A percentile compares a stretch with the other conserved stretches of the same genome.
phyloP scores from a whole-genome alignment of 2,113 vertebrate species.

The Tricholaema leucomelas region DNA sequence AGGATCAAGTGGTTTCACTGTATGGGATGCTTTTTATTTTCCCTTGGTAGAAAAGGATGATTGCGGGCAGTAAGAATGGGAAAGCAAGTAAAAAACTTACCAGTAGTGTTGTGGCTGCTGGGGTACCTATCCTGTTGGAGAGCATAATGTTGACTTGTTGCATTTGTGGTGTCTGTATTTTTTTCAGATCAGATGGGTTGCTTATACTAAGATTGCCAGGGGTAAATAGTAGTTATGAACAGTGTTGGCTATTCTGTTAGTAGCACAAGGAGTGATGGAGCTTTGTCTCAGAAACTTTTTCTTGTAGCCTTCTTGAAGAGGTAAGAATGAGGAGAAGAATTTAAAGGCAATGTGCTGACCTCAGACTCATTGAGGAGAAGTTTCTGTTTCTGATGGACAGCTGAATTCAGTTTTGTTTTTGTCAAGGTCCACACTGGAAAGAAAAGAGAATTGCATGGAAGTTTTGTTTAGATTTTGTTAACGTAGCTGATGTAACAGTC shows the following conservation, averaged over 20 bases:
- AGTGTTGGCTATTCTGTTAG: neutral
- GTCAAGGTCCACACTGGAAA: neutral
- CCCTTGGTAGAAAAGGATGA: neutral
- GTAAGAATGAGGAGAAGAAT: neutral
- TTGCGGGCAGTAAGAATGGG: neutral
- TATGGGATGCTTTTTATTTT: neutral
- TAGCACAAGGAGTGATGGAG: neutral
- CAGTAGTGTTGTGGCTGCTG: accelerated
- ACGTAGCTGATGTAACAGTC: neutral
- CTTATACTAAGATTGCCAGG: neutral
- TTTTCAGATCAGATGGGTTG: neutral
- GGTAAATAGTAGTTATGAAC: neutral
- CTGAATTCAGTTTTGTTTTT: neutral
- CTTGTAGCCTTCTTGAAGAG: accelerated
- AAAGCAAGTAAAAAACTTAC: neutral
- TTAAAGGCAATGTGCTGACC: neutral
- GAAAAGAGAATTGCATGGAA: neutral
- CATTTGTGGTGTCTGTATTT: neutral
- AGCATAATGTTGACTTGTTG: neutral
- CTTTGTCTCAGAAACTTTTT: accelerated
- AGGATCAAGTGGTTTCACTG: neutral
- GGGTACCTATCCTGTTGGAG: neutral
- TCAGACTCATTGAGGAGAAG: neutral
- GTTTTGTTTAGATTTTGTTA: neutral
- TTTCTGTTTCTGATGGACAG: neutral